phyloP scores from a whole-genome alignment of 2,888 invertebrate species.

The Pyrrhosoma nymphula region DNA sequence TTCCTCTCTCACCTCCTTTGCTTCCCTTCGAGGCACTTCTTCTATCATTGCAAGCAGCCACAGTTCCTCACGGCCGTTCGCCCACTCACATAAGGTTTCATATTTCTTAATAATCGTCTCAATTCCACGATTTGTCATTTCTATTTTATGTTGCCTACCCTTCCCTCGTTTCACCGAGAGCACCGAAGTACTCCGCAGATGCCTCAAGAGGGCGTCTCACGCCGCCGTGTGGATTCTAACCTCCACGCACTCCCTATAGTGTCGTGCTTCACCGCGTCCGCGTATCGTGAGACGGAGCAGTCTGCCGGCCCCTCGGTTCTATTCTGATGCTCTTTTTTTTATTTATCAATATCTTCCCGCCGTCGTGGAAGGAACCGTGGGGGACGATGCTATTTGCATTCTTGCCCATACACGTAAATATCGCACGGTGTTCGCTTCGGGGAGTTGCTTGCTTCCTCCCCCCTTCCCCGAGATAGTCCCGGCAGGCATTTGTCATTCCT shows the following conservation, averaged over 20 bases:
- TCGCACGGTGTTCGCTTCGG: neutral
- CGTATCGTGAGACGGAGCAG: neutral
- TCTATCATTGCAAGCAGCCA: neutral
- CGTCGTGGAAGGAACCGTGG: neutral
- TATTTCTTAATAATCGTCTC: neutral
- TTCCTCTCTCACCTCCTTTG: too few species aligned
- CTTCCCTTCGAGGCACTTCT: neutral
- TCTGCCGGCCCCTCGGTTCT: neutral
- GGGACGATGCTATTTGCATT: neutral
- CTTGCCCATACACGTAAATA: constrained; percentile 12
- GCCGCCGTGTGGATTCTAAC: neutral
- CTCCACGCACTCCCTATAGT: neutral
- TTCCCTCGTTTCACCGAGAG: neutral
- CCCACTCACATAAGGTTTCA: neutral
- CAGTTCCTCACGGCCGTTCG: neutral
- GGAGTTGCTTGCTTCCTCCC: neutral
- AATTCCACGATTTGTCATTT: neutral
- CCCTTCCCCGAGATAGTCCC: neutral
- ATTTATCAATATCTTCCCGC: constrained; percentile 11
- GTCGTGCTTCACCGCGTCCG: neutral
- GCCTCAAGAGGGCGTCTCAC: neutral
- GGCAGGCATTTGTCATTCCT: constrained; percentile 3
- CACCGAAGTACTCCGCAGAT: neutral
- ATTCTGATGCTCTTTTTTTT: constrained; percentile 1
- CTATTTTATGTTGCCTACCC: neutral